Conservation (phyloP, 2,113 vertebrate species). For the Vicugna pacos region DNA sequence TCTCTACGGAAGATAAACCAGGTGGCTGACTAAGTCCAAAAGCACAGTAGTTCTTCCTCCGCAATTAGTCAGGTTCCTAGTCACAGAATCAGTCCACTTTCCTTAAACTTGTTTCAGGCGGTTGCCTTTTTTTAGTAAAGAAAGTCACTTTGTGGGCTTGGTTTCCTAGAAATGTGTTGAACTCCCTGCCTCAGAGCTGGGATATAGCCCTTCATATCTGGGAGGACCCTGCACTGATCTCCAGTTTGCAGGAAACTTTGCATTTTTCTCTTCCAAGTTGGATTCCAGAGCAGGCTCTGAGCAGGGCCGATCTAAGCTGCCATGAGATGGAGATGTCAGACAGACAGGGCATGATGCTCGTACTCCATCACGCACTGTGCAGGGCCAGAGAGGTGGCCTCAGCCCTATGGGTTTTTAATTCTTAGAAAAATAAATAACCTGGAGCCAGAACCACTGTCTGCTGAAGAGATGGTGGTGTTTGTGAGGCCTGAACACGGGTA, state of each 20-base stretch:
- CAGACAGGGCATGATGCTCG: neutral
- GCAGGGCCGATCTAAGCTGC: neutral
- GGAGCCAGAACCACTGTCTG: neutral
- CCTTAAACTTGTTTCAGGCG: no score
- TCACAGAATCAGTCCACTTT: neutral
- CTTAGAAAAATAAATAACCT: neutral
- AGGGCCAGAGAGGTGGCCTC: neutral
- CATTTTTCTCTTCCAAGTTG: accelerated
- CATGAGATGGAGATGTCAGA: accelerated
- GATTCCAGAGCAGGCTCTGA: neutral
- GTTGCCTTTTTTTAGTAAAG: neutral
- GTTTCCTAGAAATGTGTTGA: neutral
- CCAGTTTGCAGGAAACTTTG: neutral
- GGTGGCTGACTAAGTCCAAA: accelerated
- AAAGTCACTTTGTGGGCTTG: no score
- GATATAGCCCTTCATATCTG: neutral
- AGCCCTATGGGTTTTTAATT: neutral
- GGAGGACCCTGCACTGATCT: neutral
- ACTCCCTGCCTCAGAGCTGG: neutral
- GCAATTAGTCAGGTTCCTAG: accelerated
- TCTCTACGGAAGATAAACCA: accelerated
- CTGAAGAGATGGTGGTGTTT: neutral
- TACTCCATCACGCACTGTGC: accelerated
- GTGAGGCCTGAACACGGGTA: accelerated
- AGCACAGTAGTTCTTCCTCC: accelerated